phyloP scores from a whole-genome alignment of 2,888 invertebrate species.

The Clepsis dumicolana region DNA sequence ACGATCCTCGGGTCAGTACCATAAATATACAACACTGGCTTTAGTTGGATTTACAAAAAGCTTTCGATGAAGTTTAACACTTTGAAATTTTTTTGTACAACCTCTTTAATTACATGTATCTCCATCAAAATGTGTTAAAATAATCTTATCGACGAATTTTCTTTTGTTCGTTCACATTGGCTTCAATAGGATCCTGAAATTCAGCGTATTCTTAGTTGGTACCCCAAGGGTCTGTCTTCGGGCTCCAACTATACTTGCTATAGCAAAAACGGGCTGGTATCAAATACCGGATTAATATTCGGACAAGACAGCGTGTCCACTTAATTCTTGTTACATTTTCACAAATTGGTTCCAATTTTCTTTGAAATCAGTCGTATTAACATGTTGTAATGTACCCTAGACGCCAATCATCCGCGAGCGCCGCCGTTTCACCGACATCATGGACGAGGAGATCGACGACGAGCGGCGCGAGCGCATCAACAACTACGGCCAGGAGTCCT shows the following conservation, averaged over 20 bases:
- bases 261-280: too few species aligned
- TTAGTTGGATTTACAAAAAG: neutral
- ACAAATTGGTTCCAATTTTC: too few species aligned
- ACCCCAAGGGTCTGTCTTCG: neutral
- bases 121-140: neutral
- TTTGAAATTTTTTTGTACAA: neutral
- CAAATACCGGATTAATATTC: too few species aligned
- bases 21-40: neutral
- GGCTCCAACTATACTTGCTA: too few species aligned
- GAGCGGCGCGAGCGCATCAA: constrained; percentile 93
- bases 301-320: too few species aligned
- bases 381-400: constrained; percentile 78
- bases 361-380: too few species aligned
- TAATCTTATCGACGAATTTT: neutral
- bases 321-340: too few species aligned
- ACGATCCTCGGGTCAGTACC: constrained; percentile 91
- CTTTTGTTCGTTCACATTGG: neutral
- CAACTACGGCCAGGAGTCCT: constrained; percentile 90
- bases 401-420: constrained; percentile 95
- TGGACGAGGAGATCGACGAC: constrained; percentile 98
- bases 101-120: neutral
- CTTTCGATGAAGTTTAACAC: neutral
- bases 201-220: neutral
- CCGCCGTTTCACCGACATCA: constrained; percentile 96
- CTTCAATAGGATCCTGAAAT: neutral